phyloP scores from a whole-genome alignment of 2,797 vertebrate species.

The Lacerta bilineata region DNA sequence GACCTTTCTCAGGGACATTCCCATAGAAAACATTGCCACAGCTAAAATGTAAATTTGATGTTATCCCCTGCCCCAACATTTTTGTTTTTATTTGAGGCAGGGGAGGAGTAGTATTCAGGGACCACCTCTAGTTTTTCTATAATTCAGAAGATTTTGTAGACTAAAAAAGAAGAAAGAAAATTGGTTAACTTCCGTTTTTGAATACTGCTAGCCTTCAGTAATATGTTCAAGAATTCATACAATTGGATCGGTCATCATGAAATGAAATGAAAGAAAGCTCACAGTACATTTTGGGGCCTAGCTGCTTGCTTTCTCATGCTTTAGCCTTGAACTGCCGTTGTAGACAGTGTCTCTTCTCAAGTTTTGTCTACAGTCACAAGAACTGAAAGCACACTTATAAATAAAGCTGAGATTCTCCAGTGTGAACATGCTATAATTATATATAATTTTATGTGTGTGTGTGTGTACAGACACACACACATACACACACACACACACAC shows the following conservation, averaged over 20 bases:
- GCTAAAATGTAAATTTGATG: background rate
- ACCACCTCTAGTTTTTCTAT: background rate
- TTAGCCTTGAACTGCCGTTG: constrained; percentile 25
- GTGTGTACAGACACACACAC: no score
- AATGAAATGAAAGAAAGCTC: background rate
- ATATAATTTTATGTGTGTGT: background rate
- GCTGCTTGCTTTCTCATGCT: constrained; percentile 12
- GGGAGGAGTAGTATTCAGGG: background rate
- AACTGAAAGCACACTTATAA: constrained; percentile 20
- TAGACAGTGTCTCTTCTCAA: constrained; percentile 15
- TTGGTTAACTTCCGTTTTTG: background rate
- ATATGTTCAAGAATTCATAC: background rate
- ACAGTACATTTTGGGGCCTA: background rate
- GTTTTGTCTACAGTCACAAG: constrained; percentile 31
- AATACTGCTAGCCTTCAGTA: background rate
- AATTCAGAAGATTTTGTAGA: no score
- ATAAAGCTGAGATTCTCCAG: constrained; percentile 26
- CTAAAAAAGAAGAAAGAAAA: background rate
- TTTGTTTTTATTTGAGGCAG: background rate
- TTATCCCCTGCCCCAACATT: background rate
- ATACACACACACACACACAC: no score
- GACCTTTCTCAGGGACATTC: background rate
- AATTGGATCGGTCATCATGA: background rate
- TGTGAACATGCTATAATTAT: background rate
- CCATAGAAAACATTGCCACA: background rate